phyloP scores from a whole-genome alignment of 2,113 vertebrate species.

The Pogonocichla stellata region DNA sequence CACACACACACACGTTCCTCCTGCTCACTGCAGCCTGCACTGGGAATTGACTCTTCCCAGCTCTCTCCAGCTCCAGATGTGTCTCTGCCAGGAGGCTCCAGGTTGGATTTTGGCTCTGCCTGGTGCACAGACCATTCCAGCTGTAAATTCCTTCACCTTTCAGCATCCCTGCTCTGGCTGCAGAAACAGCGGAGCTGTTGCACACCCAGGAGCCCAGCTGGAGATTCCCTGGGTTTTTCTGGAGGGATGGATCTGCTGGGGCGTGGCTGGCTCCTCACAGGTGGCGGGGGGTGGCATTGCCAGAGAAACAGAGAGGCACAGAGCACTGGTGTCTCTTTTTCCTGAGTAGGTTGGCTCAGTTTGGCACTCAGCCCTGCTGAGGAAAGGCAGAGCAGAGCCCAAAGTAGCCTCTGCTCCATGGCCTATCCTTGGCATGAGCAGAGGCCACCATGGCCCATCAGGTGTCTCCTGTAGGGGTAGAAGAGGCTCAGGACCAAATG shows the following conservation, averaged over 20 bases:
- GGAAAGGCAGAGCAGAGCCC: neutral
- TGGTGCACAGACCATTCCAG: neutral
- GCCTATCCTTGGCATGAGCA: neutral
- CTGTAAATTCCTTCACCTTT: neutral
- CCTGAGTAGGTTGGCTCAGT: neutral
- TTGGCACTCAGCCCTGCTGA: neutral
- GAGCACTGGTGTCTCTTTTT: neutral
- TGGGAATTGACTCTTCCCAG: neutral
- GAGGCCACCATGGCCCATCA: neutral
- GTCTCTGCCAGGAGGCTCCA: neutral
- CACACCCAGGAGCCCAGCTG: accelerated
- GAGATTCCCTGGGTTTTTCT: neutral
- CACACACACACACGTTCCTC: neutral
- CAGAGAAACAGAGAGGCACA: neutral
- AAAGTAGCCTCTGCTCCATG: neutral
- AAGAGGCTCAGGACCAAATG: neutral
- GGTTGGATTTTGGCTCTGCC: neutral
- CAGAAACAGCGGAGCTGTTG: neutral
- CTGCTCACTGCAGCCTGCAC: neutral
- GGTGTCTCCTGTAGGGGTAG: neutral
- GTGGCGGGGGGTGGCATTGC: neutral
- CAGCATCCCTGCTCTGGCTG: accelerated
- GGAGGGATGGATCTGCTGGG: neutral
- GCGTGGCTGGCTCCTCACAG: neutral
- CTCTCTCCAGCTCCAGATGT: neutral